Evolutionary conservation across 2,113 vertebrate species (phyloP).

Genomic region (mouse (Mus musculus)): DNA sequence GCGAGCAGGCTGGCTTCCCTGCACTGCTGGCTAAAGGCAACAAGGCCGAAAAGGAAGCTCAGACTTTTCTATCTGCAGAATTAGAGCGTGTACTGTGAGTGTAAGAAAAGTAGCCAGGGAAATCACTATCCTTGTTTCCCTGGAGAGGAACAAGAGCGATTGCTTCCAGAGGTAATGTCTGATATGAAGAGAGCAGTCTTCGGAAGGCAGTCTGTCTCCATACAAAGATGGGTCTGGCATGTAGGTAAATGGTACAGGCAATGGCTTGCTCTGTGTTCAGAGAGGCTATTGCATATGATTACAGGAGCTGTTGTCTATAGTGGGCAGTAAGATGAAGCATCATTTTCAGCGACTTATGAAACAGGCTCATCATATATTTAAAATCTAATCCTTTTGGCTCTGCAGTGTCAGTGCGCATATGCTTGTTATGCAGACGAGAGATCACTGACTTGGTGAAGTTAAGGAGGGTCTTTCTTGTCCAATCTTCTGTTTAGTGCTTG

Average conservation of each 20-base stretch:
- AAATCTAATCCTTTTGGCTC: not conserved
- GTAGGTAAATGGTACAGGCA: not conserved
- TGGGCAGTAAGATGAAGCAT: slow-evolving; percentile 17
- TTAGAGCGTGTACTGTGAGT: not conserved
- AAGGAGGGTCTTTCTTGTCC: not conserved
- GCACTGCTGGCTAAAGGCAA: not conserved
- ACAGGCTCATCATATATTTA: not conserved
- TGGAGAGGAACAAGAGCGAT: slow-evolving; percentile 33
- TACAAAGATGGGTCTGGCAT: not conserved
- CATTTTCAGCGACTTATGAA: not conserved
- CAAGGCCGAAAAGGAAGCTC: not conserved
- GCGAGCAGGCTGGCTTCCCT: not conserved
- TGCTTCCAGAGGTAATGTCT: slow-evolving; percentile 38
- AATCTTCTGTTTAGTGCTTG: not conserved
- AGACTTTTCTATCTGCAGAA: not conserved
- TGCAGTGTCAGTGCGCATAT: not conserved
- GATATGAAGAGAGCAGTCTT: not conserved
- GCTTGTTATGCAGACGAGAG: not conserved
- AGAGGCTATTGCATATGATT: not conserved
- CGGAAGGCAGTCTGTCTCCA: not conserved
- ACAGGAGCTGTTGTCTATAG: not conserved
- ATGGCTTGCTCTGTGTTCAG: not conserved
- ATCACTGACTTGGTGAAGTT: not conserved
- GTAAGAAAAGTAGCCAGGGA: slow-evolving; percentile 52
- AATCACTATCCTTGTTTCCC: slow-evolving; percentile 41